These are phyloP conservation scores for Danionella dracula DNA, from an alignment of 2,797 vertebrate genomes.

Conservation along the genomic window DNA sequence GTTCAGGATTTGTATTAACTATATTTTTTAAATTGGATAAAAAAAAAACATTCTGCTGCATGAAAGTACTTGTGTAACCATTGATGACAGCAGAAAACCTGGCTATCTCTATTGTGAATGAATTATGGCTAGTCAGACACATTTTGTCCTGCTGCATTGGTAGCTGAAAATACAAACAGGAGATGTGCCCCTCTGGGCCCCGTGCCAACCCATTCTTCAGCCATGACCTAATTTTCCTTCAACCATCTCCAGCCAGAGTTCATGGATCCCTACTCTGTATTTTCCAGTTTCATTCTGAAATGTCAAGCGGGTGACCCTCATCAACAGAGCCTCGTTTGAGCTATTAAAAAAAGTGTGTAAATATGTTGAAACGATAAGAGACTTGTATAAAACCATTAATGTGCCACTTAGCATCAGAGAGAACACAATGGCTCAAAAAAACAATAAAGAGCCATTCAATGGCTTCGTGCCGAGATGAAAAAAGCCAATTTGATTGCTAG, in stretches of 20 bases:
- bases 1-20: too few species aligned
- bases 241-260: constrained; percentile 10
- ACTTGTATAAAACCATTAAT: constrained; percentile 8
- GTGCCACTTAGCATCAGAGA: not conserved
- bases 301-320: not conserved
- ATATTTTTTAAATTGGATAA: too few species aligned
- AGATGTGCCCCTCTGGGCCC: constrained; percentile 18
- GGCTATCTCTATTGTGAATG: not conserved
- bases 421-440: not conserved
- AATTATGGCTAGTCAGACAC: constrained; percentile 5
- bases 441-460: not conserved
- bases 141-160: constrained; percentile 5
- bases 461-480: not conserved
- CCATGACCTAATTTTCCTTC: constrained; percentile 28
- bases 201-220: constrained; percentile 2
- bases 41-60: too few species aligned
- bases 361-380: constrained; percentile 24
- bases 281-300: not conserved
- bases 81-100: not conserved
- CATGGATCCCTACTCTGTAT: not conserved
- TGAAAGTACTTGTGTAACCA: not conserved
- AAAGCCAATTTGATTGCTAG: not conserved
- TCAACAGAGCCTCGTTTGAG: not conserved
- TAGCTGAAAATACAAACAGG: not conserved
- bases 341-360: constrained; percentile 1